These are phyloP conservation scores for Apteryx owenii DNA, from an alignment of 2,113 vertebrate genomes.

Conservation along the genomic window DNA sequence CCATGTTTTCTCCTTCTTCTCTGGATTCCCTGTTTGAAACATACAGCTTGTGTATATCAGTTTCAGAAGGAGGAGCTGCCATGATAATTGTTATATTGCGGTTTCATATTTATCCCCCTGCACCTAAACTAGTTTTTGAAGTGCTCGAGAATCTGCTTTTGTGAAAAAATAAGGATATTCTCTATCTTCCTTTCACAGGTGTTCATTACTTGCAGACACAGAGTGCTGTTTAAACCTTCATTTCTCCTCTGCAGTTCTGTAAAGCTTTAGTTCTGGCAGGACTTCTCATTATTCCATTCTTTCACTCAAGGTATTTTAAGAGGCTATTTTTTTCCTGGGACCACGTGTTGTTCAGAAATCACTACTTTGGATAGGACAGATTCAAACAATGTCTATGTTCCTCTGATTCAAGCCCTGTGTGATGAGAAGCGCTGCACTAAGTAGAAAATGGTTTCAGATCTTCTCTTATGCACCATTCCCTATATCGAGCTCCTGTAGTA, in stretches of 20 bases:
- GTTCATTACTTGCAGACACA: not conserved
- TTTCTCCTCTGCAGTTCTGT: not conserved
- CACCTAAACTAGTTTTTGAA: not conserved
- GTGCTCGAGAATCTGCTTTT: not conserved
- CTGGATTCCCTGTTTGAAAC: not conserved
- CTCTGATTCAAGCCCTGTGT: not conserved
- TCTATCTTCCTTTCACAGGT: not conserved
- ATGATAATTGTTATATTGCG: not conserved
- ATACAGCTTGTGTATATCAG: not conserved
- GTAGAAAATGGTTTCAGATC: not conserved
- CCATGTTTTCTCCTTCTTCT: not conserved
- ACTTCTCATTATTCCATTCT: not conserved
- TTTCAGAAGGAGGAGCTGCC: not conserved
- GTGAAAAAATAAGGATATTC: not conserved
- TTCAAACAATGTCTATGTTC: not conserved
- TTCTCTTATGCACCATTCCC: not conserved
- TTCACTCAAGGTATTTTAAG: not conserved
- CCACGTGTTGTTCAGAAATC: not conserved
- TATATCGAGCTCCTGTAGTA: not conserved
- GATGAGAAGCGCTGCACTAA: not conserved
- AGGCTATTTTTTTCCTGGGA: too few species aligned
- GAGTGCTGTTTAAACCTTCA: not conserved
- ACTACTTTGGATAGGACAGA: not conserved
- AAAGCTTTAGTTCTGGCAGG: not conserved
- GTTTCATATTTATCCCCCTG: not conserved